These are phyloP conservation scores for Melikaiella ostensackeni DNA, from an alignment of 2,888 invertebrate species.

Conservation along the genomic window DNA sequence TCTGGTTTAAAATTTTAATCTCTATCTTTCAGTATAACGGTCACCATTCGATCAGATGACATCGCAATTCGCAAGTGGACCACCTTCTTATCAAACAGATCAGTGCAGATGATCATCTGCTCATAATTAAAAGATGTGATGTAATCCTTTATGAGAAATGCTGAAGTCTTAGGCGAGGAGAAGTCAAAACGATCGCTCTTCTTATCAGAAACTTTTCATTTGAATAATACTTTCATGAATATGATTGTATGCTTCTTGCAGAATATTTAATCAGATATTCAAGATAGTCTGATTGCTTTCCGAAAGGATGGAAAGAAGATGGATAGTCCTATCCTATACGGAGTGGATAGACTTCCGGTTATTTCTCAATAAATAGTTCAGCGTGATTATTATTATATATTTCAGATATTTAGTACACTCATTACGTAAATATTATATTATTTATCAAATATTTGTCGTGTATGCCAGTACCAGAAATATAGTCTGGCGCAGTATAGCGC, in stretches of 20 bases:
- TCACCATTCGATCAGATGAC: constrained; percentile 14
- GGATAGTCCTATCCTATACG: too few relatives aligned
- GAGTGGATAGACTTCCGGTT: too few relatives aligned
- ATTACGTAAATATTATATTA: too few relatives aligned
- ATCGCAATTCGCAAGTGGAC: constrained; percentile 8
- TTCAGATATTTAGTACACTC: too few relatives aligned
- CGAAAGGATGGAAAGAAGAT: neutral
- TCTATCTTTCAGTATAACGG: constrained; percentile 42
- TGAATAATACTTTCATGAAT: neutral
- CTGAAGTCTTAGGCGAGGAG: neutral
- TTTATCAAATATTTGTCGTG: too few relatives aligned
- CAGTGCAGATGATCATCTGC: neutral
- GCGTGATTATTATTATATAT: too few relatives aligned
- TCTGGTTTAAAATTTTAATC: constrained; percentile 51
- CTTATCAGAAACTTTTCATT: neutral
- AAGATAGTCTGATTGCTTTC: too few relatives aligned
- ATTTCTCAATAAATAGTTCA: too few relatives aligned
- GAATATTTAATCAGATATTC: neutral
- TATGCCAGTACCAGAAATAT: too few relatives aligned
- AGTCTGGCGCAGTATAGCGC: too few relatives aligned
- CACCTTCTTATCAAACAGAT: neutral
- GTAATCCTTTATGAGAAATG: neutral
- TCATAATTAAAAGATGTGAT: constrained; percentile 3
- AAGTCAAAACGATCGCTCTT: neutral
- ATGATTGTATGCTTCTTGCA: neutral